Evolutionary conservation across 2,888 invertebrate genomes (phyloP).

Genomic region (Leptura quadrifasciata): DNA sequence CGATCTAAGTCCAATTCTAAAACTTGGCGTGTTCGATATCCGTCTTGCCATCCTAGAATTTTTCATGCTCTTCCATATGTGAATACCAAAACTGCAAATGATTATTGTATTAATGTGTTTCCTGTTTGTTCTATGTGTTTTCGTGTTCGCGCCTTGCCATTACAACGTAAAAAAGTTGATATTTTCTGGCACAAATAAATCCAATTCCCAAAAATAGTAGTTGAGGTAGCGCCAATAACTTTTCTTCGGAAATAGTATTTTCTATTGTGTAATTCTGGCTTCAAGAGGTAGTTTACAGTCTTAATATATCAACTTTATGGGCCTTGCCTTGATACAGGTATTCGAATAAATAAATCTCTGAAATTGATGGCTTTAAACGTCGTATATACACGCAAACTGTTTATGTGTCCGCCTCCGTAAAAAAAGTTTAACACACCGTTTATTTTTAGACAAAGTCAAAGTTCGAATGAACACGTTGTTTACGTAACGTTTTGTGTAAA

Average conservation of each 20-base stretch:
- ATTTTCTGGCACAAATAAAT: not conserved
- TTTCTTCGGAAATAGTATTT: not conserved
- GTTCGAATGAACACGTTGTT: slow-evolving; percentile 18
- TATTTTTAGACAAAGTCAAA: slow-evolving; percentile 31
- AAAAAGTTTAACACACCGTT: slow-evolving; percentile 3
- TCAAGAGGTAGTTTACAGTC: not conserved
- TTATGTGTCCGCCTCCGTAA: not conserved
- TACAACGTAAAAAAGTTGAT: not conserved
- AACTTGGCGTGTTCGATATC: too few species aligned
- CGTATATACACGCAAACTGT: not conserved
- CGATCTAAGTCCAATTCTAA: too few species aligned
- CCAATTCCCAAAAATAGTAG: not conserved
- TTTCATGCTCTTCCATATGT: too few species aligned
- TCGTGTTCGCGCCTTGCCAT: too few species aligned
- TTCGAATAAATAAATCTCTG: slow-evolving; percentile 1
- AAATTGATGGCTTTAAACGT: not conserved
- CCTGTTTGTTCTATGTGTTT: too few species aligned
- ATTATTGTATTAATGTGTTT: too few species aligned
- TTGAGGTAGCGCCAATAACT: not conserved
- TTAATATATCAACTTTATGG: slow-evolving; percentile 1
- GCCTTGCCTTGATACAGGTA: not conserved
- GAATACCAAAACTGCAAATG: not conserved
- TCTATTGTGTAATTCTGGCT: not conserved
- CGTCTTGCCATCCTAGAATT: too few species aligned
- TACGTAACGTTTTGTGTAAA: slow-evolving; percentile 15